Percentiles rank a stretch among this genome's conserved stretches.
These are phyloP conservation scores for Drosophila ananassae DNA, from an alignment of 1,140 invertebrate genomes.

Conservation along the genomic window DNA sequence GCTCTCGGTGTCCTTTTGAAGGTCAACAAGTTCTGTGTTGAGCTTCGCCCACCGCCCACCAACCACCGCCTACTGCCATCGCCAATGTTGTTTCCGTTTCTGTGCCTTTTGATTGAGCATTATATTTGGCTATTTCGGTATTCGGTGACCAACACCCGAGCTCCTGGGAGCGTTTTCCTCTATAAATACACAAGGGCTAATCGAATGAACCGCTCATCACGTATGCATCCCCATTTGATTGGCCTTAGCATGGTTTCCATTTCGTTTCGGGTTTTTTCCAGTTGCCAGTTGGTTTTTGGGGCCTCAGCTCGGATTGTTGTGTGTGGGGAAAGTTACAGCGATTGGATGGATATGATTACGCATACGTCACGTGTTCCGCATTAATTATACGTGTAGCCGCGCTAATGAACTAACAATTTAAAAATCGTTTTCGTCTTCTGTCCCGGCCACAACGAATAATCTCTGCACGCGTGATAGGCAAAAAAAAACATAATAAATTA, in stretches of 20 bases:
- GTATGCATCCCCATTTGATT: conserved; percentile 41
- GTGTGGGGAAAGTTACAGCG: conserved; percentile 29
- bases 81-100: conserved; percentile 25
- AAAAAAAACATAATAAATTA: conserved; percentile 24
- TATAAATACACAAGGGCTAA: conserved; percentile 39
- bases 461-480: conserved; percentile 18
- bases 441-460: neutral
- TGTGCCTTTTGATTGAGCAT: conserved; percentile 51
- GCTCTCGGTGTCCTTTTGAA: conserved; percentile 77
- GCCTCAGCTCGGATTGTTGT: no score
- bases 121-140: conserved; percentile 58
- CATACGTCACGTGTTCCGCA: conserved; percentile 48
- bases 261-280: conserved; percentile 32
- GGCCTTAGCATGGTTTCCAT: conserved; percentile 29
- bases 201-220: conserved; percentile 37
- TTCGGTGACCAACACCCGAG: conserved; percentile 16
- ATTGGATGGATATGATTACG: conserved; percentile 19
- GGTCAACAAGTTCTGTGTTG: conserved; percentile 66
- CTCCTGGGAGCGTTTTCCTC: conserved; percentile 34
- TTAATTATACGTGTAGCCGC: conserved; percentile 24
- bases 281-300: conserved; percentile 1
- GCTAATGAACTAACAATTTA: conserved; percentile 29
- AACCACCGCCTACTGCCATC: neutral
- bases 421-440: conserved; percentile 6
- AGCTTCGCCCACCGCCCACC: neutral